Conservation (phyloP, 2,113 vertebrate species). For the Laterallus jamaicensis region DNA sequence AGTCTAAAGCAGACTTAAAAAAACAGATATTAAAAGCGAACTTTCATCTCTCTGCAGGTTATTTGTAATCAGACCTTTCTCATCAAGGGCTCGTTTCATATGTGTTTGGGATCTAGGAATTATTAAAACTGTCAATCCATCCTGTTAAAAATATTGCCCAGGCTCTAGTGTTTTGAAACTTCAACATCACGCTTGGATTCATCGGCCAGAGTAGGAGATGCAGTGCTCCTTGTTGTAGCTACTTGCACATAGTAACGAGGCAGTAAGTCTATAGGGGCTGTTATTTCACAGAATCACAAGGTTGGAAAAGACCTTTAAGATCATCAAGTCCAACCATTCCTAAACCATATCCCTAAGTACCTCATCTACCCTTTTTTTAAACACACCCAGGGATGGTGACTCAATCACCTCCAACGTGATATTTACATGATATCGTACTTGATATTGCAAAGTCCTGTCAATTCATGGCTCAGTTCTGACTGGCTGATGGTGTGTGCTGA, state of each 20-base stretch:
- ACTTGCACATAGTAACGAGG: rapidly evolving
- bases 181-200: background rate
- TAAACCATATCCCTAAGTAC: too few relatives aligned
- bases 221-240: background rate
- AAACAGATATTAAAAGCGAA: slow-evolving; percentile 42
- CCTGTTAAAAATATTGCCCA: background rate
- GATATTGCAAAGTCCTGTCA: background rate
- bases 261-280: background rate
- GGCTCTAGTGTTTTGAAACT: background rate
- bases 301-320: too few relatives aligned
- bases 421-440: background rate
- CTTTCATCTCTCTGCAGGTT: slow-evolving; percentile 67
- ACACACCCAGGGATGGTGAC: too few relatives aligned
- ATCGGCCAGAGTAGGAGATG: background rate
- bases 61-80: slow-evolving; percentile 70
- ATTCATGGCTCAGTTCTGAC: background rate
- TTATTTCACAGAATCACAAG: too few relatives aligned
- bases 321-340: too few relatives aligned
- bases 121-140: background rate
- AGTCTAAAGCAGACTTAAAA: slow-evolving; percentile 37
- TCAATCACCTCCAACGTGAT: background rate
- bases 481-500: background rate
- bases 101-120: slow-evolving; percentile 40
- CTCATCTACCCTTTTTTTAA: too few relatives aligned
- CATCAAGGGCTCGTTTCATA: slow-evolving; percentile 48